These are phyloP conservation scores for Abscondita cerata DNA, from an alignment of 2,888 invertebrate genomes.

Conservation along the genomic window DNA sequence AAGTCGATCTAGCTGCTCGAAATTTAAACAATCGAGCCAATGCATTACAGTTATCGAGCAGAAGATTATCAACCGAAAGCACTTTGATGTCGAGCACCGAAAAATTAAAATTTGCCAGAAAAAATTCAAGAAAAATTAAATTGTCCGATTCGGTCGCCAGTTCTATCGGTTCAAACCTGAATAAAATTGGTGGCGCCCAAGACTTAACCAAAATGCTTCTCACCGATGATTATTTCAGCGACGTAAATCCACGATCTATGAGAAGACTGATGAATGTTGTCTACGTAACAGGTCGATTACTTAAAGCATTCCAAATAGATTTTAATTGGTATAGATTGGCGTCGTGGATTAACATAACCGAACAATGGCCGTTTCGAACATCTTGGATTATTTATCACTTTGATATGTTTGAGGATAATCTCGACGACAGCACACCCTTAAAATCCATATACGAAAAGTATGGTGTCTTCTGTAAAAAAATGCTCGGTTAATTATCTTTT, in stretches of 20 bases:
- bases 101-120: slow-evolving; percentile 66
- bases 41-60: slow-evolving; percentile 68
- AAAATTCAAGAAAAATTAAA: slow-evolving; percentile 76
- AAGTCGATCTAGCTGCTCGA: slow-evolving; percentile 36
- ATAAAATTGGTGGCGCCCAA: slow-evolving; percentile 78
- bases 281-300: slow-evolving; percentile 91
- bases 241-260: slow-evolving; percentile 98
- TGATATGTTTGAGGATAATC: slow-evolving; percentile 85
- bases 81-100: slow-evolving; percentile 84
- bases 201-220: slow-evolving; percentile 80
- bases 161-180: slow-evolving; percentile 87
- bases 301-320: slow-evolving; percentile 98
- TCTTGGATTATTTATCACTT: slow-evolving; percentile 97
- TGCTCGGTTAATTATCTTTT: not conserved
- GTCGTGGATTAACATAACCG: slow-evolving; percentile 97
- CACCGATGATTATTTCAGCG: slow-evolving; percentile 98
- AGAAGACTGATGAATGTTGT: slow-evolving; percentile 95
- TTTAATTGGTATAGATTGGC: slow-evolving; percentile 99
- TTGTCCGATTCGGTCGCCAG: slow-evolving; percentile 90
- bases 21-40: not conserved
- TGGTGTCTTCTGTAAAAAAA: slow-evolving; percentile 53
- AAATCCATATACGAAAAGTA: slow-evolving; percentile 94
- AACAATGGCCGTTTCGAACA: slow-evolving; percentile 98
- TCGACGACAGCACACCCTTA: slow-evolving; percentile 86
- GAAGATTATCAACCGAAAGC: slow-evolving; percentile 80